Conservation (phyloP, 2,888 invertebrate genomes). For the Apeira syringaria region DNA sequence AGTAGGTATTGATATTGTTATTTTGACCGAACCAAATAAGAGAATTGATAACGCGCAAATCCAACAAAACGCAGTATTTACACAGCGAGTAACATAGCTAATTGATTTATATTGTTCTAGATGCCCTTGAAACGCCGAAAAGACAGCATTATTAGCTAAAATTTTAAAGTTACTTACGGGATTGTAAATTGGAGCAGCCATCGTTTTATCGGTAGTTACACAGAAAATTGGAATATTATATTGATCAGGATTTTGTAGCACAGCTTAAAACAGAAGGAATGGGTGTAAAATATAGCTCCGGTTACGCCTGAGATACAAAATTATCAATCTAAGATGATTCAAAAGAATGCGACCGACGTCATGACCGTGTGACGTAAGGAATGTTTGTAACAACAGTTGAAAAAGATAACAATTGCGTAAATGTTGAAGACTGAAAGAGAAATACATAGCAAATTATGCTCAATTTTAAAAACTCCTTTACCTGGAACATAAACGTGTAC, state of each 20-base stretch:
- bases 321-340: constrained; percentile 46
- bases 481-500: no score
- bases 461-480: no score
- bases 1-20: no score
- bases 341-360: constrained; percentile 44
- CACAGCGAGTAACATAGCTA: constrained; percentile 40
- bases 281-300: constrained; percentile 39
- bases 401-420: neutral
- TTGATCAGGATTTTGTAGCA: constrained; percentile 26
- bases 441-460: no score
- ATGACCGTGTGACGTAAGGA: constrained; percentile 47
- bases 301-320: constrained; percentile 54
- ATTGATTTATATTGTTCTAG: constrained; percentile 42
- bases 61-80: constrained; percentile 43
- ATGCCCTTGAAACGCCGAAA: constrained; percentile 60
- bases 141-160: constrained; percentile 21
- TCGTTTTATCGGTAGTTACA: constrained; percentile 36
- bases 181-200: constrained; percentile 69
- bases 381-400: constrained; percentile 8
- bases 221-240: constrained; percentile 19
- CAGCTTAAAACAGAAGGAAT: constrained; percentile 34
- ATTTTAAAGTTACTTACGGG: constrained; percentile 55
- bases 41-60: constrained; percentile 28
- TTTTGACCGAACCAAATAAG: constrained; percentile 24
- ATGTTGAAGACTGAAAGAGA: constrained; percentile 19